Percentiles rank a stretch among this genome's conserved stretches.
phyloP scores from a whole-genome alignment of 35 echinoderm and acorn worm genomes.

The Stichopus chloronotus region DNA sequence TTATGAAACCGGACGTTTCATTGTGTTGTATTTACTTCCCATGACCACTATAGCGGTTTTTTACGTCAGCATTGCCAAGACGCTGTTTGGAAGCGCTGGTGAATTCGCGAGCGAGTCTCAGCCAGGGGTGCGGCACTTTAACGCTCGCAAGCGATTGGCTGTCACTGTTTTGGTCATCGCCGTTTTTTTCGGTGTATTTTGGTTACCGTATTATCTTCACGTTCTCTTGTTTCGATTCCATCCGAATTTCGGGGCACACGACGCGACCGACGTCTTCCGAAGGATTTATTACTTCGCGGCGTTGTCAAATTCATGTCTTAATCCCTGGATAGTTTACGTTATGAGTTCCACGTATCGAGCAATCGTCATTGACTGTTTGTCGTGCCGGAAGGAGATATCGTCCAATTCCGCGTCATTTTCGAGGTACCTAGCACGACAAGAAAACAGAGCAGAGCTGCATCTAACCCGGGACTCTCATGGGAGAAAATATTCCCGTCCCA shows the following conservation, averaged over 20 bases:
- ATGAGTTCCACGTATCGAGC: conserved; percentile 80
- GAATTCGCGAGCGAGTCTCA: conserved; percentile 72
- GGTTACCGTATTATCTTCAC: conserved; percentile 74
- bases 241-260: not conserved
- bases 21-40: conserved; percentile 69
- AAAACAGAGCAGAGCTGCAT: not conserved
- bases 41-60: conserved; percentile 59
- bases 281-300: conserved; percentile 70
- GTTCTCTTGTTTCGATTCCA: conserved; percentile 72
- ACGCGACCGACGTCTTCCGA: conserved; percentile 15
- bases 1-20: conserved; percentile 60
- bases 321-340: conserved; percentile 76
- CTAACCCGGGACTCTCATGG: not conserved
- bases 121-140: conserved; percentile 80
- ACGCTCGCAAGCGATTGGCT: conserved; percentile 69
- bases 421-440: not conserved
- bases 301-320: conserved; percentile 78
- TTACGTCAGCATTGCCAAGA: conserved; percentile 73
- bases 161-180: conserved; percentile 75
- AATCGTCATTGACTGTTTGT: conserved; percentile 52
- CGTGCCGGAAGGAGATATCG: conserved; percentile 39
- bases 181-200: conserved; percentile 68
- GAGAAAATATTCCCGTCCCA: not conserved
- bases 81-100: conserved; percentile 69
- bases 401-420: not conserved